A percentile compares a stretch with the other conserved stretches of the same genome.
phyloP scores from a whole-genome alignment of 2,888 invertebrate genomes.

The Diaphora mendica region DNA sequence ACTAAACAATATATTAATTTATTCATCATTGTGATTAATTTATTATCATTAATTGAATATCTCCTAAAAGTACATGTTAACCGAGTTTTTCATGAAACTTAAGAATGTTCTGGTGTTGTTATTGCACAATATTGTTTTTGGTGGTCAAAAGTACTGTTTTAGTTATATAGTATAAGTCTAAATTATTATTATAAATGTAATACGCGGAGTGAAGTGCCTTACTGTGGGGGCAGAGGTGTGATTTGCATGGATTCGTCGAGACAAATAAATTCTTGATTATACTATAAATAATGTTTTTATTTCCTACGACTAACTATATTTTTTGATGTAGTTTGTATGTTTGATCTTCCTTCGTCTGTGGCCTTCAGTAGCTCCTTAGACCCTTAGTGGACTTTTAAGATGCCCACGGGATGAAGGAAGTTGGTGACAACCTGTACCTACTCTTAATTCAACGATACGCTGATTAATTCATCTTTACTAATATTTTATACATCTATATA shows the following conservation, averaged over 20 bases:
- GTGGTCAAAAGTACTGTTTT: not conserved
- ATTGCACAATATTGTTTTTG: not conserved
- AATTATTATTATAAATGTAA: constrained; percentile 28
- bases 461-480: too few relatives aligned
- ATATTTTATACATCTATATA: too few relatives aligned
- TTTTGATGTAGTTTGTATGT: constrained; percentile 24
- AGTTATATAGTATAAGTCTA: constrained; percentile 11
- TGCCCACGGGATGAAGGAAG: too few relatives aligned
- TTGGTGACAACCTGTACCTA: too few relatives aligned
- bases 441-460: constrained; percentile 26
- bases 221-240: constrained; percentile 48
- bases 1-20: not conserved
- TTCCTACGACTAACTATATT: not conserved
- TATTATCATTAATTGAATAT: not conserved
- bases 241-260: constrained; percentile 44
- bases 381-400: too few relatives aligned
- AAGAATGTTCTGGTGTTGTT: not conserved
- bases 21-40: not conserved
- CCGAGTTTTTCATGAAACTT: not conserved
- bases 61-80: not conserved
- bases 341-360: not conserved
- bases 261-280: constrained; percentile 34
- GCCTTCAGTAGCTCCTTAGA: too few relatives aligned
- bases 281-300: not conserved
- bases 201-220: constrained; percentile 61